Base-by-base conservation (phyloP, 1,140 invertebrate genomes). In the Brachionus paranguensis region DNA sequence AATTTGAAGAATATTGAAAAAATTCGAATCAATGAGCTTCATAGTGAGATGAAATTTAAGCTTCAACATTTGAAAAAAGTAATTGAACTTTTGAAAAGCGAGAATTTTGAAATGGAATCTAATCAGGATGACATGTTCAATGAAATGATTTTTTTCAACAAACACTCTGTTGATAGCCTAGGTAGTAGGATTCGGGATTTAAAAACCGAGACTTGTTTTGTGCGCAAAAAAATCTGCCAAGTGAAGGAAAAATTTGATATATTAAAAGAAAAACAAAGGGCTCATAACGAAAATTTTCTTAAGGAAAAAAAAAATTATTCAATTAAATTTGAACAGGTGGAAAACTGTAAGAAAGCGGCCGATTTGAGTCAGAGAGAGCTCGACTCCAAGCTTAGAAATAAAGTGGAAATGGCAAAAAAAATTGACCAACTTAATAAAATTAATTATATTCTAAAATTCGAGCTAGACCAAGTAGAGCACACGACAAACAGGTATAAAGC, bases 261-360 rank as follows among this genome's bases (percentile, higher is more conserved):
- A 4, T 11, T 76, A 20, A 76, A 50, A 50, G 43, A 76, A 76
- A 76, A n/a, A 27, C 43, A 76, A n/a, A 24, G 20, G 43, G 45
- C 41, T 47, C 72, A 76, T 76, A 76, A 76, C n/a, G 72, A 76
- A 27, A 76, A 76, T 76, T 76, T 47, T 76, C 24, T 76, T 12
- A 76, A 37, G 8, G 72, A 76, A 41, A 76, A 33, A 50, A 76
- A 76, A 29, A 50, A 29, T 27, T 50, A 50, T 50, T 29, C 45
- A 17, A 4, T 17, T 27, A 76, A 76, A 50, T 29, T 50, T 3
- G 72, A 76, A 50, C 41, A 76, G 45, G 45, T 76, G 6, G 43
- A 76, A 14, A 11, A 50, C 11, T 47, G 43, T 14, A 76, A 53
- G 43, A 76, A 76, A 76, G 72, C 11, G 8, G 20, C 50, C 14